Evolutionary conservation across 37 sponge, comb jelly and placozoan species (phyloP).

Genomic region (Cladorhizidae sp.): DNA sequence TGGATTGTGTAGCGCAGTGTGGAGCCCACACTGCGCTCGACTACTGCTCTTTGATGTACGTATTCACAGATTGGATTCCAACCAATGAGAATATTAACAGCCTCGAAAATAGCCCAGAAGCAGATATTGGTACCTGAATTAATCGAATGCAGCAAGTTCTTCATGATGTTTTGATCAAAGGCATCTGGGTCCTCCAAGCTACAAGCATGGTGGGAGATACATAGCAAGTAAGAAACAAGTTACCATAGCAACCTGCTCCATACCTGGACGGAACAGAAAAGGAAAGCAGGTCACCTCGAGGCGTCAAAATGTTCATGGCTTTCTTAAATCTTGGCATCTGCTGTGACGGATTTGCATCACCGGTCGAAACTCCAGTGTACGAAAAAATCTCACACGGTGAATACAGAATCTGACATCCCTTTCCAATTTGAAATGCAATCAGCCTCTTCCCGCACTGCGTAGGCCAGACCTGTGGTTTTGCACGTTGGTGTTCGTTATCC

Average conservation of each 20-base stretch:
- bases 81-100: no score
- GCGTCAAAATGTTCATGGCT: background rate
- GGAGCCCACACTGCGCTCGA: no score
- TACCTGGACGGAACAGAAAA: background rate
- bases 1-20: no score
- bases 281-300: background rate
- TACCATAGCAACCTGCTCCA: no score
- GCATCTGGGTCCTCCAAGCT: slow-evolving; percentile 30
- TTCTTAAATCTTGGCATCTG: background rate
- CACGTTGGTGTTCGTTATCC: no score
- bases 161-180: slow-evolving; percentile 44
- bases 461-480: slow-evolving; percentile 76
- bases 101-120: background rate
- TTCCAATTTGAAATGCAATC: slow-evolving; percentile 77
- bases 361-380: background rate
- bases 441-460: slow-evolving; percentile 69
- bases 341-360: background rate
- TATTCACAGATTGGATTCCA: no score
- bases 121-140: slow-evolving; percentile 14
- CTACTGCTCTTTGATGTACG: no score
- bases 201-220: background rate
- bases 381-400: slow-evolving; percentile 43
- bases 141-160: slow-evolving; percentile 36
- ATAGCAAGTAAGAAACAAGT: no score
- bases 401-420: slow-evolving; percentile 69